Conservation (phyloP, 2,797 vertebrate species). For the Neomorphus geoffroyi region DNA sequence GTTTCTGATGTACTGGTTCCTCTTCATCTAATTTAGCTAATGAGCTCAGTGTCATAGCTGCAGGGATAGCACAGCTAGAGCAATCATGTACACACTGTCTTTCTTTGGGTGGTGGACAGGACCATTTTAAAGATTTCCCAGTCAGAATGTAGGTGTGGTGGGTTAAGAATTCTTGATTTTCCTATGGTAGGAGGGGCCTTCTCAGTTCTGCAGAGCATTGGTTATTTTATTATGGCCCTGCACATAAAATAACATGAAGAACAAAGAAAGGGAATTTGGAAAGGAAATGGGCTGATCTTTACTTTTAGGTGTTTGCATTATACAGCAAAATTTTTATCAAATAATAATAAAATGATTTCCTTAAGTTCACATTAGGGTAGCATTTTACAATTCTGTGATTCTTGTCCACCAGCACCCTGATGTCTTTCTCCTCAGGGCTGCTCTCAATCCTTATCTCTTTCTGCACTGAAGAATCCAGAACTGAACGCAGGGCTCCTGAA, state of each 20-base stretch:
- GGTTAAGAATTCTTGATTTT: background rate
- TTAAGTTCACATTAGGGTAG: background rate
- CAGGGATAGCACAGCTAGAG: background rate
- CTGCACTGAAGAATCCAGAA: too few species aligned
- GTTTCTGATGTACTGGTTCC: background rate
- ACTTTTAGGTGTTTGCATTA: background rate
- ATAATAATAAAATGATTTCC: background rate
- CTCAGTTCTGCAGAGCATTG: background rate
- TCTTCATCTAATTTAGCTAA: background rate
- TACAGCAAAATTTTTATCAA: background rate
- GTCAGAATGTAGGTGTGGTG: background rate
- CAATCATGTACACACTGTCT: too few species aligned
- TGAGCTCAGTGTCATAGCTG: background rate
- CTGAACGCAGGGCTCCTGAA: too few species aligned
- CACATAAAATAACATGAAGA: background rate
- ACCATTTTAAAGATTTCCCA: background rate
- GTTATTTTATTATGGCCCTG: background rate
- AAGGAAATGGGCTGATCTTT: background rate
- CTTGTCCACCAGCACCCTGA: too few species aligned
- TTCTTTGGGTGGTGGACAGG: background rate
- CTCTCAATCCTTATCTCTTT: too few species aligned
- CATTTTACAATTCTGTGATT: too few species aligned
- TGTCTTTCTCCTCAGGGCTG: too few species aligned
- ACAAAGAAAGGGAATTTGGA: background rate
- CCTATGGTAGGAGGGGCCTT: background rate